These are phyloP conservation scores for Yponomeuta evonymella DNA, from an alignment of 2,888 invertebrate species.

Conservation along the genomic window DNA sequence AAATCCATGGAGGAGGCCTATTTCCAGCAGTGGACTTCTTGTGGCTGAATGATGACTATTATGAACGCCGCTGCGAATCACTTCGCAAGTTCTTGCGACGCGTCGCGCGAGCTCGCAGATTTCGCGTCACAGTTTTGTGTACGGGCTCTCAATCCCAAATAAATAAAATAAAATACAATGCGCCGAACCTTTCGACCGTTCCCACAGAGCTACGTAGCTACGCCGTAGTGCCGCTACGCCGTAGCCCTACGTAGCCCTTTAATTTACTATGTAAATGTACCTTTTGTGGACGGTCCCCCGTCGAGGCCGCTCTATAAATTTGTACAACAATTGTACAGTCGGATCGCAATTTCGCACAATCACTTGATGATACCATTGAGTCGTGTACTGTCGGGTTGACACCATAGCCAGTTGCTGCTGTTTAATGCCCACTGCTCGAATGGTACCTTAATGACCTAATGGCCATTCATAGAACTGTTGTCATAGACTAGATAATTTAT, in stretches of 20 bases:
- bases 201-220: neutral
- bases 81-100: no score
- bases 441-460: no score
- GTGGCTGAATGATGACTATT: no score
- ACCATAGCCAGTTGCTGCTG: neutral
- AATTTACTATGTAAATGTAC: conserved; percentile 73
- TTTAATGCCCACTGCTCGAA: no score
- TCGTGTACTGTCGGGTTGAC: neutral
- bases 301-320: conserved; percentile 41
- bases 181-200: neutral
- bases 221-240: conserved; percentile 20
- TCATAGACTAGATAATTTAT: no score
- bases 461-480: no score
- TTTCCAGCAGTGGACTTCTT: no score
- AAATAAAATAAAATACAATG: neutral
- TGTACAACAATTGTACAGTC: conserved; percentile 38
- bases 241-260: conserved; percentile 53
- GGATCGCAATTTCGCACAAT: conserved; percentile 42
- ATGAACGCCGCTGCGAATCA: no score
- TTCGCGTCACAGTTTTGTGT: no score
- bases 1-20: no score
- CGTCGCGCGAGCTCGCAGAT: no score
- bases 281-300: conserved; percentile 45
- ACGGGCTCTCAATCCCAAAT: no score
- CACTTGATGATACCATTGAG: conserved; percentile 14